Conservation (phyloP, 2,888 invertebrate species). For the Amiota minor region DNA sequence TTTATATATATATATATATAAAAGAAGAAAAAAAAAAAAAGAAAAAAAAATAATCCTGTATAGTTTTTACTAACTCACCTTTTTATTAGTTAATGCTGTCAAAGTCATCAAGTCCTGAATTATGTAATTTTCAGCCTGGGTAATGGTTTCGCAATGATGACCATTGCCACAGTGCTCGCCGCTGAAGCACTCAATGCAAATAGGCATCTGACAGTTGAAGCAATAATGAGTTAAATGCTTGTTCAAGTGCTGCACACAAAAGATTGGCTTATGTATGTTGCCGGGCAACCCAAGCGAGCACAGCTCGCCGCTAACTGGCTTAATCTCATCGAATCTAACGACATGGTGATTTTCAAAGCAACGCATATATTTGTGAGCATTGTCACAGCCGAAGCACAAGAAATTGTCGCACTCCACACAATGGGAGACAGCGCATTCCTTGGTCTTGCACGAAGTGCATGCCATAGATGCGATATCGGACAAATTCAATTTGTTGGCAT, state of each 20-base stretch:
- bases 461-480: conserved; percentile 81
- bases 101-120: not conserved
- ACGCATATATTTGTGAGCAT: conserved; percentile 96
- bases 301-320: not conserved
- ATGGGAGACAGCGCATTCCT: conserved; percentile 94
- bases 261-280: conserved; percentile 88
- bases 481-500: conserved; percentile 87
- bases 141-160: conserved; percentile 88
- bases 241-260: conserved; percentile 85
- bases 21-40: not conserved
- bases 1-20: too few relatives aligned
- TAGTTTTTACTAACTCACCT: not conserved
- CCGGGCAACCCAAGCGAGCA: not conserved
- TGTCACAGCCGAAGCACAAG: conserved; percentile 93
- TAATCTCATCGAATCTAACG: conserved; percentile 85
- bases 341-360: conserved; percentile 97
- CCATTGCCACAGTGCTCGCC: conserved; percentile 86
- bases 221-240: conserved; percentile 92
- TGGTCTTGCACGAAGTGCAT: conserved; percentile 96
- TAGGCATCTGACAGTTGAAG: conserved; percentile 87
- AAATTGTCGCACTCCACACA: conserved; percentile 97
- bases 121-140: conserved; percentile 85
- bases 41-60: not conserved
- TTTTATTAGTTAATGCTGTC: not conserved
- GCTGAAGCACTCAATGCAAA: conserved; percentile 90